Percentiles rank a stretch among this genome's conserved stretches.
Evolutionary conservation across 1,140 invertebrate genomes (phyloP).

Genomic region (Frieseomelitta varia): DNA sequence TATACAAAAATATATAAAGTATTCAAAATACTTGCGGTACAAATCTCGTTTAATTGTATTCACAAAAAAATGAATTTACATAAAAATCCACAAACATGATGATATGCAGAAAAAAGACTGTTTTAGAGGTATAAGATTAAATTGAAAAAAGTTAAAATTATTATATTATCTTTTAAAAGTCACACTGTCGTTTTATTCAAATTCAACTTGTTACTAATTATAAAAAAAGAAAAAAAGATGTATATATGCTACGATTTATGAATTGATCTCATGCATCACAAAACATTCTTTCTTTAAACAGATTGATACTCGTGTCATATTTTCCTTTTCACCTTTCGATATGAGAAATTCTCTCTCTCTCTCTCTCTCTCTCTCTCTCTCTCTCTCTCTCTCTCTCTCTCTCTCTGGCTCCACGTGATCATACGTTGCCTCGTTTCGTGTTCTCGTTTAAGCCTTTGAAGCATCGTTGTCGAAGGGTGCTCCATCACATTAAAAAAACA

Average conservation of each 20-base stretch:
- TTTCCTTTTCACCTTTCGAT: slow-evolving; percentile 14
- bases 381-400: no score
- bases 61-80: no score
- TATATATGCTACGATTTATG: neutral
- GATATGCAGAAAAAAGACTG: neutral
- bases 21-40: no score
- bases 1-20: no score
- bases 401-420: slow-evolving; percentile 58
- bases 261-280: neutral
- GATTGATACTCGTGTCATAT: slow-evolving; percentile 17
- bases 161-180: neutral
- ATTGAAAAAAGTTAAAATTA: no score
- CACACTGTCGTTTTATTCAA: neutral
- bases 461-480: slow-evolving; percentile 23
- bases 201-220: neutral
- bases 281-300: slow-evolving; percentile 24
- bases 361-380: slow-evolving; percentile 42
- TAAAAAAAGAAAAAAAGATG: no score
- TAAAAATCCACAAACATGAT: no score
- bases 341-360: slow-evolving; percentile 45
- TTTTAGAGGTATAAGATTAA: neutral
- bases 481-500: neutral
- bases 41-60: no score
- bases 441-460: slow-evolving; percentile 48
- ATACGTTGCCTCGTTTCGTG: slow-evolving; percentile 40